phyloP scores from a whole-genome alignment of 2,797 vertebrate species.

The Rhynchotus rufescens region DNA sequence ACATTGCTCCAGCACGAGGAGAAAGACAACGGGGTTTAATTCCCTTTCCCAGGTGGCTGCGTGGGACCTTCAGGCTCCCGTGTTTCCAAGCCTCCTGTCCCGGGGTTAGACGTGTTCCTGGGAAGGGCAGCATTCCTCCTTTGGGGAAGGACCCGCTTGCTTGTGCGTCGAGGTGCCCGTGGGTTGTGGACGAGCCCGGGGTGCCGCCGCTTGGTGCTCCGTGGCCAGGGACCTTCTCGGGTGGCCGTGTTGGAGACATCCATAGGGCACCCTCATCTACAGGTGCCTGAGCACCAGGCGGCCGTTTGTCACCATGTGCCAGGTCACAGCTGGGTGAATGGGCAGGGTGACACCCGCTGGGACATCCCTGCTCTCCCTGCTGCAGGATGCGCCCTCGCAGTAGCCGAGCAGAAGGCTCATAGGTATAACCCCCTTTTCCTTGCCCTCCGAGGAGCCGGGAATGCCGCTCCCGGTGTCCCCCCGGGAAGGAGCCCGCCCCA shows the following conservation, averaged over 20 bases:
- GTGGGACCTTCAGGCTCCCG: not conserved
- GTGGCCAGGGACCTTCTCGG: not conserved
- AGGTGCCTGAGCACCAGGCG: not conserved
- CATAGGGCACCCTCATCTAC: not conserved
- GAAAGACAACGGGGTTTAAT: not conserved
- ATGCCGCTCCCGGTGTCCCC: fast-evolving
- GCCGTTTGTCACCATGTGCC: not conserved
- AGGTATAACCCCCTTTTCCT: not conserved
- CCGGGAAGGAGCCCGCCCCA: not conserved
- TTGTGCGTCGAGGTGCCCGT: not conserved
- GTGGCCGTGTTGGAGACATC: not conserved
- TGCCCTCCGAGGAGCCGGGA: fast-evolving
- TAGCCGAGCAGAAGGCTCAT: not conserved
- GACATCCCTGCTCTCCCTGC: not conserved
- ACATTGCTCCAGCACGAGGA: not conserved
- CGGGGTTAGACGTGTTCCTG: fast-evolving
- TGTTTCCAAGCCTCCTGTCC: not conserved
- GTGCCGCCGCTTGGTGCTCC: not conserved
- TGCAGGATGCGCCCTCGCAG: fast-evolving
- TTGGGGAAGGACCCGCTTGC: not conserved
- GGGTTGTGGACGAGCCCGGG: not conserved
- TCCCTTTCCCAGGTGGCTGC: not conserved
- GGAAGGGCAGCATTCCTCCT: not conserved
- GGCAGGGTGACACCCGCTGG: fast-evolving
- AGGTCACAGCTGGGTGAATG: not conserved